phyloP scores from a whole-genome alignment of 1,140 invertebrate species.

The Leptoteleia sp. region DNA sequence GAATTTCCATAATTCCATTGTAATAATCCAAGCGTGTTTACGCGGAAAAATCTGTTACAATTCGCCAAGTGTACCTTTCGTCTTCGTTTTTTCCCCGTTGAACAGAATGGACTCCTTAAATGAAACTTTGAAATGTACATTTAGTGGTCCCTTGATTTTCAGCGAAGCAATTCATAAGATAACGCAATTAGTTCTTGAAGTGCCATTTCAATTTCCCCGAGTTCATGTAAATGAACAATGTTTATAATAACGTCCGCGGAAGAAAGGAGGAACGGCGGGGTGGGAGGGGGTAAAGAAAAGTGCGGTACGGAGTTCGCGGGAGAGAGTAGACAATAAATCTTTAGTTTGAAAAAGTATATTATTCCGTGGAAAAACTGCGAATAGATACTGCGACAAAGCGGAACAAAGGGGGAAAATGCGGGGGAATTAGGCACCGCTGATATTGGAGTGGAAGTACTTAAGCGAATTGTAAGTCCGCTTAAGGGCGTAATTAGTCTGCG shows the following conservation, averaged over 20 bases:
- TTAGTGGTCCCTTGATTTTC: conserved; percentile 41
- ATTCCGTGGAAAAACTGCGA: conserved; percentile 53
- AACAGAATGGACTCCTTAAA: conserved; percentile 46
- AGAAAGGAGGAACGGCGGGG: not conserved
- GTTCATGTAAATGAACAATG: conserved; percentile 59
- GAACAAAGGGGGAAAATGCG: conserved; percentile 43
- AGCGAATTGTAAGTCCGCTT: conserved; percentile 59
- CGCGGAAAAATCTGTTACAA: conserved; percentile 35
- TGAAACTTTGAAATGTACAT: conserved; percentile 50
- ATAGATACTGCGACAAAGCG: conserved; percentile 44
- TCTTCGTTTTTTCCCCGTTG: conserved; percentile 23
- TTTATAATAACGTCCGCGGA: conserved; percentile 50
- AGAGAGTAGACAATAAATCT: conserved; percentile 47
- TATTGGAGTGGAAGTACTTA: conserved; percentile 43
- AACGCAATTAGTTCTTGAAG: conserved; percentile 53
- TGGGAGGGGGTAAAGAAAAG: conserved; percentile 9
- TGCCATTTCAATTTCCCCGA: conserved; percentile 52
- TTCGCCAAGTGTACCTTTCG: conserved; percentile 39
- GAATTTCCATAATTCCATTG: conserved; percentile 42
- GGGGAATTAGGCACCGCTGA: conserved; percentile 45
- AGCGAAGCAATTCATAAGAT: conserved; percentile 51
- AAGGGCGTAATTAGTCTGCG: conserved; percentile 74
- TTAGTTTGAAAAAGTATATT: conserved; percentile 57
- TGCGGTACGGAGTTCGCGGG: conserved; percentile 8
- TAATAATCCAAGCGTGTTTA: conserved; percentile 34